Conservation (phyloP, 2,888 invertebrate species). For the Pterostichus niger region DNA sequence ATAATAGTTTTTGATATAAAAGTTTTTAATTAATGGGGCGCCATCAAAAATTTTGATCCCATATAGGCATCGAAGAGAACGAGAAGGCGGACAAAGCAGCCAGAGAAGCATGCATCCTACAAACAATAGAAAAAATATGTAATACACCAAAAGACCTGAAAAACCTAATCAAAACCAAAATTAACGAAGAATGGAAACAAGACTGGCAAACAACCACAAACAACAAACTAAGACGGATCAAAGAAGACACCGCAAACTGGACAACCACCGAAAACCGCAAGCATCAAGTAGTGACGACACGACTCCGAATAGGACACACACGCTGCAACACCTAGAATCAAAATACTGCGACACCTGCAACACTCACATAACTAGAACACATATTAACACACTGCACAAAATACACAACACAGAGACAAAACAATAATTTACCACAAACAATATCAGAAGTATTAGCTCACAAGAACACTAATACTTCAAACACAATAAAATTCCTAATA, state of each 20-base stretch:
- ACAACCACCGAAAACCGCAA: background rate
- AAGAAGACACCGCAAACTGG: background rate
- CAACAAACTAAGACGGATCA: background rate
- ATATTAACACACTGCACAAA: no score
- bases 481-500: no score
- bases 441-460: no score
- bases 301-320: slow-evolving; percentile 5
- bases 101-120: background rate
- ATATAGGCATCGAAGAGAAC: background rate
- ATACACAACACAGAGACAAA: no score
- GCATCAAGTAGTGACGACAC: background rate
- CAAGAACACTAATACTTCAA: no score
- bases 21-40: no score
- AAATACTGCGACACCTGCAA: no score
- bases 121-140: background rate
- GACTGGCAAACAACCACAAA: background rate
- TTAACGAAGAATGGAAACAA: background rate
- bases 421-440: no score
- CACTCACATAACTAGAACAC: no score
- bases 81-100: background rate
- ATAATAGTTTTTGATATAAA: no score
- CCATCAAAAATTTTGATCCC: background rate
- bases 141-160: background rate
- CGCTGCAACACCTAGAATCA: background rate
- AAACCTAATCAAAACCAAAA: no score